Conservation (phyloP, 2,113 vertebrate genomes). For the Peromyscus californicus region DNA sequence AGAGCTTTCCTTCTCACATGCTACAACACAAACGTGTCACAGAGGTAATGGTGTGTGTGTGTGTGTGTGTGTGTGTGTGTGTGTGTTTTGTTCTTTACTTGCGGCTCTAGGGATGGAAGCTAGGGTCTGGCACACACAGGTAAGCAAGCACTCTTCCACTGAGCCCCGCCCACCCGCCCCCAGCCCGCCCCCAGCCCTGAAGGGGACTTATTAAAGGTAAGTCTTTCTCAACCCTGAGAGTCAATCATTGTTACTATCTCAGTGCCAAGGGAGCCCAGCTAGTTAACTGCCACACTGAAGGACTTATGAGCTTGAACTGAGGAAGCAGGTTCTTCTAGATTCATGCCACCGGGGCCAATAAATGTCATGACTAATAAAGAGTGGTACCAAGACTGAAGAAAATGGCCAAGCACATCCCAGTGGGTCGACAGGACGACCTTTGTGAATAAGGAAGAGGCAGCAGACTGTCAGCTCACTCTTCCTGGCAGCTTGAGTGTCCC, state of each 20-base stretch:
- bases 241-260: constrained; percentile 23
- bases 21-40: neutral
- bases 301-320: constrained; percentile 3
- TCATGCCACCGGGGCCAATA: neutral
- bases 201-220: constrained; percentile 6
- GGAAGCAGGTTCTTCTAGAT: constrained; percentile 23
- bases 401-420: neutral
- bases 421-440: neutral
- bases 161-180: neutral
- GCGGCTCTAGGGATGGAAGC: neutral
- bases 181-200: neutral
- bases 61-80: neutral
- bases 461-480: neutral
- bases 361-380: constrained; percentile 33
- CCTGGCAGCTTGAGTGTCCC: neutral
- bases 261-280: constrained; percentile 26
- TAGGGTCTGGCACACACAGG: neutral
- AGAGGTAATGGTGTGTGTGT: neutral
- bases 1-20: neutral
- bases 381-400: neutral
- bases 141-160: neutral
- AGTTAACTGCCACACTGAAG: neutral
- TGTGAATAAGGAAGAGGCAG: neutral
- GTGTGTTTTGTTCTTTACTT: neutral
- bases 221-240: constrained; percentile 16